These are phyloP conservation scores for Crocuta crocuta DNA, from an alignment of 2,113 vertebrate species.

Conservation along the genomic window DNA sequence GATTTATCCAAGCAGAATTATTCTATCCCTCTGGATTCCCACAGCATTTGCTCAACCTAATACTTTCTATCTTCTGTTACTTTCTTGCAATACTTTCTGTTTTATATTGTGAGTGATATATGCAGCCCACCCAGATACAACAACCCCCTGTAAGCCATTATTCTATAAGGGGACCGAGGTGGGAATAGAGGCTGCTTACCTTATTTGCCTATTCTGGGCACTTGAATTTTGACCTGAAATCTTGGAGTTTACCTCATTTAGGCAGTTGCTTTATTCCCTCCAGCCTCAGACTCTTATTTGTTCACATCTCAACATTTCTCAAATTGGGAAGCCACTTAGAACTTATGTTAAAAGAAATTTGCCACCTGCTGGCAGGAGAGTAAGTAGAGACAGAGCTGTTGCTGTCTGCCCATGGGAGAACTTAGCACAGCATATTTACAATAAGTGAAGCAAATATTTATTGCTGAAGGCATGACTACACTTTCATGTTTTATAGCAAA, in stretches of 20 bases:
- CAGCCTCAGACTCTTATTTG: not conserved
- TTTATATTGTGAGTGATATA: not conserved
- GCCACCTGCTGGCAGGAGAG: conserved; percentile 47
- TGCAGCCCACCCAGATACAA: not conserved
- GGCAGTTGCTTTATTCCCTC: not conserved
- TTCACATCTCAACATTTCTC: conserved; percentile 29
- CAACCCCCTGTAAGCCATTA: not conserved
- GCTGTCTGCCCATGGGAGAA: not conserved
- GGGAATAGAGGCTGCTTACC: not conserved
- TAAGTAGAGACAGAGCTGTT: not conserved
- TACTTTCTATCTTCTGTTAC: not conserved
- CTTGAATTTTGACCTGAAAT: not conserved
- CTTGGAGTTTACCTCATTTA: not conserved
- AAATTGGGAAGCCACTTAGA: not conserved
- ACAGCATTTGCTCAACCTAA: not conserved
- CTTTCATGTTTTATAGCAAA: conserved; percentile 55
- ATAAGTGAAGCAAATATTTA: conserved; percentile 40
- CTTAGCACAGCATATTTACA: not conserved
- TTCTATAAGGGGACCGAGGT: not conserved
- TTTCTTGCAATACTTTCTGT: not conserved
- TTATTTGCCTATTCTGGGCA: not conserved
- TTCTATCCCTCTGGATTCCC: not conserved
- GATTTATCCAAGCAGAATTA: not conserved
- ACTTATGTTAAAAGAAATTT: conserved; percentile 40
- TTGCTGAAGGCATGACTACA: conserved; percentile 46